phyloP scores from a whole-genome alignment of 2,888 invertebrate species.

The Mimachlamys varia region DNA sequence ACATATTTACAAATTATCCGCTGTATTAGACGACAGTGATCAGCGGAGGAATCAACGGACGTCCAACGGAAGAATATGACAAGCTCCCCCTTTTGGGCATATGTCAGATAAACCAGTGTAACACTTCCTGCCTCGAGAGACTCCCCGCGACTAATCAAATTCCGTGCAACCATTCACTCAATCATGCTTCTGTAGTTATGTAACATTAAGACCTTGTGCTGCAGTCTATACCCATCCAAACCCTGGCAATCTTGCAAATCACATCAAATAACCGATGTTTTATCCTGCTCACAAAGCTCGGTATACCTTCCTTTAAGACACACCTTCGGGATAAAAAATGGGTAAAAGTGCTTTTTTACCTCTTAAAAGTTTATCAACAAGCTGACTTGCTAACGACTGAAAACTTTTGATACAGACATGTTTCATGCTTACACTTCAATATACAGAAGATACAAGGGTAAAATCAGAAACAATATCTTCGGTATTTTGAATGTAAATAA shows the following conservation, averaged over 20 bases:
- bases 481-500: too few relatives aligned
- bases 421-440: too few relatives aligned
- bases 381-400: too few relatives aligned
- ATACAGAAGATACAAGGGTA: too few relatives aligned
- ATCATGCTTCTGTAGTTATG: neutral
- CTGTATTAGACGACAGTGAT: neutral
- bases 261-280: neutral
- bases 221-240: neutral
- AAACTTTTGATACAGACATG: too few relatives aligned
- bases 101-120: neutral
- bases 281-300: neutral
- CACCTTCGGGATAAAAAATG: neutral
- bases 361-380: too few relatives aligned
- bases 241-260: neutral
- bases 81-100: neutral
- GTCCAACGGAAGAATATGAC: neutral
- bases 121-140: neutral
- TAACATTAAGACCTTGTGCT: neutral
- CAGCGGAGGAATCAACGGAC: neutral
- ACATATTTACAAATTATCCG: constrained; percentile 1
- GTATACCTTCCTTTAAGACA: neutral
- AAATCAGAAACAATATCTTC: too few relatives aligned
- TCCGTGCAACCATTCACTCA: neutral
- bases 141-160: neutral
- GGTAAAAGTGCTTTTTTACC: neutral